Conservation (phyloP, 2,888 invertebrate species). For the Drosophila monieri region DNA sequence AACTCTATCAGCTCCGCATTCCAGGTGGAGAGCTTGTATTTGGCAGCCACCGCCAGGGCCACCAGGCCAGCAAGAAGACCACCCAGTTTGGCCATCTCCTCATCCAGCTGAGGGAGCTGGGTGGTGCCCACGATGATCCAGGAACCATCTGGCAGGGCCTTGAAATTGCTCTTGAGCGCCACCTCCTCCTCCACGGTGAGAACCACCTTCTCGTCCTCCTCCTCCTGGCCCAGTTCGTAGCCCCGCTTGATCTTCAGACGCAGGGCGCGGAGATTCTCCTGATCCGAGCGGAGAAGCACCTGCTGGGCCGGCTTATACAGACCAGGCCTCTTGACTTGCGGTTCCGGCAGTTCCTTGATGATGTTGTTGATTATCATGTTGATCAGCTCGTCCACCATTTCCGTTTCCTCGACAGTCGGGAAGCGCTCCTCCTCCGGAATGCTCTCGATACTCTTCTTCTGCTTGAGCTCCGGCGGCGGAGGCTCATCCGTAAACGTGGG, state of each 20-base stretch:
- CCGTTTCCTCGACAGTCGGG: constrained; percentile 61
- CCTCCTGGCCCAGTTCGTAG: constrained; percentile 82
- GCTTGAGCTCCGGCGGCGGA: constrained; percentile 36
- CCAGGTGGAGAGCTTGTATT: constrained; percentile 86
- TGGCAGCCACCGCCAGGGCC: constrained; percentile 85
- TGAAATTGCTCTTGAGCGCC: constrained; percentile 86
- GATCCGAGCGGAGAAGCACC: constrained; percentile 78
- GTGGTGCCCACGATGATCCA: constrained; percentile 86
- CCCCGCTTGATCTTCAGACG: constrained; percentile 74
- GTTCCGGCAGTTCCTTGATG: constrained; percentile 61
- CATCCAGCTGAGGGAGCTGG: constrained; percentile 82
- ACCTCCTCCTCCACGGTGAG: constrained; percentile 85
- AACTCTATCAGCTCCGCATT: constrained; percentile 86
- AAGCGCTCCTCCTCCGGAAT: constrained; percentile 73
- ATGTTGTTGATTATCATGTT: constrained; percentile 67
- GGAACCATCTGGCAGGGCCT: constrained; percentile 85
- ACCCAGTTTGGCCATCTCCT: constrained; percentile 68
- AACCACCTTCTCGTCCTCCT: constrained; percentile 80
- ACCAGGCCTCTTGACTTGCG: constrained; percentile 40
- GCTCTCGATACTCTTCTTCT: constrained; percentile 76
- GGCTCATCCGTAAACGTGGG: constrained; percentile 62
- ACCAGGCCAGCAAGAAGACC: constrained; percentile 73
- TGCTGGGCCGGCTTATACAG: constrained; percentile 73
- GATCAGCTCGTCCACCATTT: constrained; percentile 69
- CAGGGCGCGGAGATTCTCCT: constrained; percentile 72